Evolutionary conservation across 2,888 invertebrate genomes (phyloP), one percentile per base, ranked within the genome.

Genomic region (Apotomis betuletana): DNA sequence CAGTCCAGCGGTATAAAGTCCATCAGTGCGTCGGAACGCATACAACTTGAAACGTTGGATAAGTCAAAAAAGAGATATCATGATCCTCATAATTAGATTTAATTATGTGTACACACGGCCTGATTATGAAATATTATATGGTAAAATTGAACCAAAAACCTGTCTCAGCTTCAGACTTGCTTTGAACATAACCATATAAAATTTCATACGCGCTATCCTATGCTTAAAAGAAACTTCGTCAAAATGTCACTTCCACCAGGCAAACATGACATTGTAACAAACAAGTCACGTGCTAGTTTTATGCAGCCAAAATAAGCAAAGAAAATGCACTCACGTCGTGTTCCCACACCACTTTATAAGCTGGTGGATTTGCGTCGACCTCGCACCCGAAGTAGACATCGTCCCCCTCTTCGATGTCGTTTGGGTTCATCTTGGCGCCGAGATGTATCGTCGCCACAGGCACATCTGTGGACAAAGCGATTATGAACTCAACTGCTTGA

Each of bases 301-400:
- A 68, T 72, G 72, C 72, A 68, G 15, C 67, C 67, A 63, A 72
- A 72, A 72, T 68, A 72, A 64, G 58, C 70, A 52, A 68, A 63
- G 72, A 72, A 59, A 62, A 72, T 72, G 68, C 72, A 90, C 93
- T 93, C 78, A 94, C 94, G 77, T 93, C 91, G 79, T 94, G 93
- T 77, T 93, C 93, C 94, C 94, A 94, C 75, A 92, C 84, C 76
- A 94, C 90, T 90, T 94, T 94, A 83, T 93, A 93, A 75, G 92
- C 91, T 44, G 91, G 90, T 12, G 94, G 94, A 81, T 94, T 92
- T 76, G 93, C 93, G 78, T 90, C 91, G 68, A 94, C 92, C 73
- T 87, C 87, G 78, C 94, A 94, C 65, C 84, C 90, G 78, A 94
- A 94, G 80, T 93, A 93, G 15, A 94, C 93, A 81, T 94, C 91